A percentile compares a stretch with the other conserved stretches of the same genome.
Conservation (phyloP, 2,113 vertebrate species). For the Ammodytes dubius region DNA sequence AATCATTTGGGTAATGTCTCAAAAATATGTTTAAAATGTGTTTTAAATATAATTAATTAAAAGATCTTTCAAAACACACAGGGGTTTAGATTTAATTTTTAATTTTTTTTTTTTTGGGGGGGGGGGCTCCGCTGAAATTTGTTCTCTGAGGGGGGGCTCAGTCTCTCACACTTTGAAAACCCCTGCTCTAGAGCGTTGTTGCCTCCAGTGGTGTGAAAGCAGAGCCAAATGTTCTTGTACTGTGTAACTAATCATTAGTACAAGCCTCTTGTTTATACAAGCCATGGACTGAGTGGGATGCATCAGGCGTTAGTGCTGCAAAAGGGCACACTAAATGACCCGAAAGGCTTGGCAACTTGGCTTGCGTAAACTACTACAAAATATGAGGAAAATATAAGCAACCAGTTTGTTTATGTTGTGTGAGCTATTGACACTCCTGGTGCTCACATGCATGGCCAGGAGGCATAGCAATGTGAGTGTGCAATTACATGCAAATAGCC, state of each 20-base stretch:
- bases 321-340: conserved; percentile 26
- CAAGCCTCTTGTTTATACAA: conserved; percentile 5
- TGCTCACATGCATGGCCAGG: conserved; percentile 28
- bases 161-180: too few species aligned
- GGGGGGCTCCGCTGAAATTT: too few species aligned
- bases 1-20: too few species aligned
- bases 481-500: conserved; percentile 72
- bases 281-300: background rate
- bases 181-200: background rate
- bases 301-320: background rate
- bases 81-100: too few species aligned
- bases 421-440: conserved; percentile 43
- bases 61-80: too few species aligned
- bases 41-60: too few species aligned
- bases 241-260: background rate
- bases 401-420: conserved; percentile 34
- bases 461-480: conserved; percentile 12
- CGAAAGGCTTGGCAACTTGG: background rate
- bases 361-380: background rate
- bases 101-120: too few species aligned
- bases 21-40: too few species aligned
- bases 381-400: conserved; percentile 6
- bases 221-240: conserved; percentile 14
- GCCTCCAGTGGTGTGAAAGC: background rate
- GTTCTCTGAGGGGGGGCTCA: too few species aligned